Percentiles rank a stretch among this genome's conserved stretches.
These are phyloP conservation scores for Trogon surrucura DNA, from an alignment of 2,113 vertebrate species.

Conservation along the genomic window DNA sequence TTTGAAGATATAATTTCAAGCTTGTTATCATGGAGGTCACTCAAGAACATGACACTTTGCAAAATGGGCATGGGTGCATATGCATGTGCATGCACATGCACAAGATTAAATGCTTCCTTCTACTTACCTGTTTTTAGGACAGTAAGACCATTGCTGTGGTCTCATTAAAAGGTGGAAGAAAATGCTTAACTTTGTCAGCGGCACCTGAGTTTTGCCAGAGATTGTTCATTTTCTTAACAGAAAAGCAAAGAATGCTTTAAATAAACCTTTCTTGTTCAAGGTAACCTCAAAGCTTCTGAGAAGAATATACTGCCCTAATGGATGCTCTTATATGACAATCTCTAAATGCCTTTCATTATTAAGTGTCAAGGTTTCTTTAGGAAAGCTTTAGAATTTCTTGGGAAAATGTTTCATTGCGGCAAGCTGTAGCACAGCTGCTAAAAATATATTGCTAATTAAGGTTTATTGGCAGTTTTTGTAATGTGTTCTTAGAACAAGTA, in stretches of 20 bases:
- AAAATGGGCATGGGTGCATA: not conserved
- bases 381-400: constrained; percentile 57
- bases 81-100: not conserved
- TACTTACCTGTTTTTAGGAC: not conserved
- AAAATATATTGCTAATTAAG: constrained; percentile 74
- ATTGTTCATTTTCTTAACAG: constrained; percentile 10
- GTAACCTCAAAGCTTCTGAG: not conserved
- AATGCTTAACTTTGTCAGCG: not conserved
- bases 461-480: constrained; percentile 76
- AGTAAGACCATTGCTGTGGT: not conserved
- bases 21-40: constrained; percentile 11
- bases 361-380: constrained; percentile 31
- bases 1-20: not conserved
- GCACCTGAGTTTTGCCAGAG: not conserved
- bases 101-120: not conserved
- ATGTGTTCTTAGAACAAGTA: constrained; percentile 67
- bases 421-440: constrained; percentile 42
- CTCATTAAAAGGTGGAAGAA: constrained; percentile 9
- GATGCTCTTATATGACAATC: constrained; percentile 12
- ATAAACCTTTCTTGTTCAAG: not conserved
- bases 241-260: not conserved
- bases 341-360: constrained; percentile 23
- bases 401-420: constrained; percentile 37
- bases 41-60: not conserved
- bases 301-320: not conserved